These are phyloP conservation scores for Paralvinella palmiformis DNA, from an alignment of 1,140 invertebrate species.

Conservation along the genomic window DNA sequence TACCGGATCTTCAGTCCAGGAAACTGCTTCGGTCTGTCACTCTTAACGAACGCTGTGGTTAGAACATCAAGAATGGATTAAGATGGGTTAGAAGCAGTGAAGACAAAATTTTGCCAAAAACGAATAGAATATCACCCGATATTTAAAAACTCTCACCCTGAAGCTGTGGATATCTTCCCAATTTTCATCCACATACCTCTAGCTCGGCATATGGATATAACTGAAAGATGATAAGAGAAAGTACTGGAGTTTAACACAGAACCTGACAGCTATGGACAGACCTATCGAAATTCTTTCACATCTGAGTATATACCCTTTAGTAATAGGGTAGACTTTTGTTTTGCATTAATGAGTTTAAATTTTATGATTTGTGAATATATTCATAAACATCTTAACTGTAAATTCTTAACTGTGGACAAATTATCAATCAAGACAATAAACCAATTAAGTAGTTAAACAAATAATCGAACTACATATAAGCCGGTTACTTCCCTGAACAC, in stretches of 20 bases:
- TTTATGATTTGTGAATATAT: background rate
- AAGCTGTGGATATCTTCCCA: slow-evolving; percentile 90
- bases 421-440: too few relatives aligned
- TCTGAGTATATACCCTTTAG: background rate
- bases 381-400: background rate
- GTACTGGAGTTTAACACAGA: background rate
- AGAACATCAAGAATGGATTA: slow-evolving; percentile 13
- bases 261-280: background rate
- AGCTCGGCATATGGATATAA: slow-evolving; percentile 77
- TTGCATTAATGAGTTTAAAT: slow-evolving; percentile 31
- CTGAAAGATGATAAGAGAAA: slow-evolving; percentile 27
- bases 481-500: too few relatives aligned
- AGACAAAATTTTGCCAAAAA: background rate
- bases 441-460: too few relatives aligned
- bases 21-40: slow-evolving; percentile 76
- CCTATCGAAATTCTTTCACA: background rate
- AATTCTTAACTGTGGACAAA: too few relatives aligned
- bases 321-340: background rate
- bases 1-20: slow-evolving; percentile 84
- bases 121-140: background rate
- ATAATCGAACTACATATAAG: too few relatives aligned
- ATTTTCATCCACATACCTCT: slow-evolving; percentile 92
- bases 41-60: slow-evolving; percentile 77
- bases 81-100: background rate
- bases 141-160: slow-evolving; percentile 59